These are phyloP conservation scores for Gambusia affinis DNA, from an alignment of 2,113 vertebrate genomes.

Conservation along the genomic window DNA sequence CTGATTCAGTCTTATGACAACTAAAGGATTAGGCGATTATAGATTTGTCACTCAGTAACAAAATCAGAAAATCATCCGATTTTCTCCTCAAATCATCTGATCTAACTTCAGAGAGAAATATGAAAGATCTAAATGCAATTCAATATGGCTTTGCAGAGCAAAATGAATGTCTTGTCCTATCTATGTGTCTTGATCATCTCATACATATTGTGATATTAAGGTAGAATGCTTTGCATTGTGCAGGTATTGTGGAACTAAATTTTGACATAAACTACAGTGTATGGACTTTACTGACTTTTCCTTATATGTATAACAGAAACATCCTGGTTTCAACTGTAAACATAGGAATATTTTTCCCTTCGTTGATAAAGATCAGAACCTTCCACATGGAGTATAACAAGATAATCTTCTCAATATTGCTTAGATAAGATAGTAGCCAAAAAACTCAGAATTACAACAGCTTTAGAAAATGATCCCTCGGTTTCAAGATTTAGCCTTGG, in stretches of 20 bases:
- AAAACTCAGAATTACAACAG: neutral
- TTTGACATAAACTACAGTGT: neutral
- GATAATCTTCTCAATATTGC: conserved; percentile 9
- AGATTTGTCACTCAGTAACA: too few relatives aligned
- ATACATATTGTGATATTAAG: too few relatives aligned
- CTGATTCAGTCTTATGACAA: too few relatives aligned
- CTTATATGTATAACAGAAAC: too few relatives aligned
- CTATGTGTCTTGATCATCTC: too few relatives aligned
- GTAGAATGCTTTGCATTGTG: neutral
- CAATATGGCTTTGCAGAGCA: too few relatives aligned
- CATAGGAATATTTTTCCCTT: neutral
- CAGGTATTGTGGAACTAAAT: neutral
- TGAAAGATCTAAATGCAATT: too few relatives aligned
- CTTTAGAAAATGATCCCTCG: conserved; percentile 8
- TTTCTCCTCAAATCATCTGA: too few relatives aligned
- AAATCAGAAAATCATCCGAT: too few relatives aligned
- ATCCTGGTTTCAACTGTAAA: neutral
- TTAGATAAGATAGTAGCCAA: conserved; percentile 6
- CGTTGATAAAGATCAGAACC: neutral
- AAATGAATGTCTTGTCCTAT: too few relatives aligned
- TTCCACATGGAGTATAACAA: neutral
- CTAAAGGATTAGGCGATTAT: too few relatives aligned
- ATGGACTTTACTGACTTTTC: neutral
- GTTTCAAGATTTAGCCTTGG: neutral
- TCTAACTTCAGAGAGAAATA: too few relatives aligned